Evolutionary conservation across 2,797 vertebrate genomes (phyloP), one percentile per base, ranked within the genome.

Genomic region (Anabas testudineus): DNA sequence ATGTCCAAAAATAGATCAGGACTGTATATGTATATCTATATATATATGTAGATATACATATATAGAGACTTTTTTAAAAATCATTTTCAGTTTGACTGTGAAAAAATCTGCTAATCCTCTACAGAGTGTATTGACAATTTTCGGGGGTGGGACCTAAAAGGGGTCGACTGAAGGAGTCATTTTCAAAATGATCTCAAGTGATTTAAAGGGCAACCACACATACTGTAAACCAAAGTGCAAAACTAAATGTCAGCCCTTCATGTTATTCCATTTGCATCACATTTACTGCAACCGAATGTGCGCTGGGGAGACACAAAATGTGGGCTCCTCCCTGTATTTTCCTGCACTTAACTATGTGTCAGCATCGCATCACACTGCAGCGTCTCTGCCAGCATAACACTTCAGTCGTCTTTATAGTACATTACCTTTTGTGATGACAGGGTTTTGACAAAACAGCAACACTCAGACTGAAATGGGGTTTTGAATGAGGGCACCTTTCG

Each of bases 161-260:
- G 68, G 86, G 79, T 77, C 59, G 26, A 76, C 69, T 34, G 34
- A 85, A 59, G 52, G 48, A 80, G 68, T 67, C 73, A 41, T 53
- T 71, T 63, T 81, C 61, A 53, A 71, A 78, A 77, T 70, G 34
- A 83, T 81, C 69, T 53, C 61, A 68, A 75, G 67, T 76, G 75
- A 87, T 83, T 77, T 68, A 85, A 89, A 82, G 74, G 76, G 58
- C 78, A 86, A 49, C 64, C 68, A 48, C 80, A 75, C 41, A 48
- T 75, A 80, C 71, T 79, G 66, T 82, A 81, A 87, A 80, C 67
- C 73, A 78, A 66, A 74, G 86, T 73, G 80, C 71, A 86, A 54
- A 74, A 77, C 71, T 79, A 81, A 88, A 85, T 88, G 88, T 87
- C 87, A 87, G 59, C 65, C 69, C 61, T 85, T 76, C 58, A 54